Evolutionary conservation across 2,888 invertebrate genomes (phyloP), one percentile per base, ranked within the genome.

Genomic region (Lampropteryx suffumata): DNA sequence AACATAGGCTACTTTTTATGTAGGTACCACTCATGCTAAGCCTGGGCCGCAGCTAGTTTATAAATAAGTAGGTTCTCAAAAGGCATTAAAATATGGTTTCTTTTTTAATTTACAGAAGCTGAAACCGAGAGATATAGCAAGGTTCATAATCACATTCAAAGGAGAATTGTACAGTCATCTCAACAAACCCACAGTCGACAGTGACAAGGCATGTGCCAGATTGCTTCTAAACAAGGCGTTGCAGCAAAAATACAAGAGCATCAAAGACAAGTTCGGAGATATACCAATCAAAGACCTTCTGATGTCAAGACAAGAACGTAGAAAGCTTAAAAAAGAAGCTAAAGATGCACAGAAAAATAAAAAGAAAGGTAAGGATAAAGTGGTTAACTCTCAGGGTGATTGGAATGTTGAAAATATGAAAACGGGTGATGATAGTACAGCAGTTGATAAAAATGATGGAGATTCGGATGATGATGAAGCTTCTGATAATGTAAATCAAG

Each of bases 291-390:
- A 86, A 57, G 89, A 90, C 40, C 65, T 90, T 6, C 73, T 89
- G 1, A 86, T 90, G 88, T 88, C 90, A 0, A 65, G 90, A 45
- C 62, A 80, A 58, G 90, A 90, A 67, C 79, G 88, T 52, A 59
- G 64, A 50, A 85, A 87, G 47, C 53, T 84, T 1, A 87, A 88
- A 49, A 84, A 87, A 46, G 88, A 90, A 64, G 82, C 74, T 10
- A 79, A 65, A 60, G 82, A 84, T 33, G 78, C 82, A 51, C 71
- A 82, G 45, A 82, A 82, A 56, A 76, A 80, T 53, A 80, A 80
- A 54, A 79, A 71, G 55, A 76, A 78, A 56, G 66, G 48, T 42
- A 62, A 69, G 36, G 59, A 68, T 47, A 74, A 73, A 43, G 62
- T 71, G 28, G 68, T 76, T 0, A 79, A 76, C 65, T 57, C 74